Percentiles rank a stretch among this genome's conserved stretches.
Conservation (phyloP, 2,797 vertebrate genomes). For the Phataginus tricuspis region DNA sequence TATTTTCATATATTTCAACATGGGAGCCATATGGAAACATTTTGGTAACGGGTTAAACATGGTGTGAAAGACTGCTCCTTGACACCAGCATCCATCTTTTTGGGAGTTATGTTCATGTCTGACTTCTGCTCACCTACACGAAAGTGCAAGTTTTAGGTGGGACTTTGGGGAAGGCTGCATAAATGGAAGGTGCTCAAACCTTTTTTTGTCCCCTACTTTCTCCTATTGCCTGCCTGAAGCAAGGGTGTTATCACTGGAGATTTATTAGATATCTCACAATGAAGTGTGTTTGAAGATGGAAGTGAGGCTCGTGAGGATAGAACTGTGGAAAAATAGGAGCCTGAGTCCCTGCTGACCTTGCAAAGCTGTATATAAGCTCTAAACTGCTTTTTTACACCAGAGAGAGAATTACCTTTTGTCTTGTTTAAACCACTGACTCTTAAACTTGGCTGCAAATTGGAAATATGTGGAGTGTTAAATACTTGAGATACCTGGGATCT, state of each 20-base stretch:
- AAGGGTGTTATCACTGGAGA: not conserved
- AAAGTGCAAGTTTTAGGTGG: not conserved
- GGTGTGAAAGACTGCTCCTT: not conserved
- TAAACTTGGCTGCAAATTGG: constrained; percentile 5
- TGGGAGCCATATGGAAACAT: not conserved
- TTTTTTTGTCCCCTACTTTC: not conserved
- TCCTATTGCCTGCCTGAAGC: not conserved
- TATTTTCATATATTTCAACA: not conserved
- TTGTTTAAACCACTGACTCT: constrained; percentile 7
- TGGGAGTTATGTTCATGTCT: not conserved
- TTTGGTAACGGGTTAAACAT: not conserved
- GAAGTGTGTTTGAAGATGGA: not conserved
- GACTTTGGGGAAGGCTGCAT: not conserved
- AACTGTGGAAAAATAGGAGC: not conserved
- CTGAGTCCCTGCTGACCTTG: not conserved
- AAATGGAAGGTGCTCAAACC: not conserved
- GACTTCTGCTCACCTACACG: not conserved
- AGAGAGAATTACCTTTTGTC: not conserved
- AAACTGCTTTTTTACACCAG: not conserved
- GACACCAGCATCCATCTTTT: not conserved
- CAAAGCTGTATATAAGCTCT: not conserved
- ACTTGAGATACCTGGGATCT: not conserved
- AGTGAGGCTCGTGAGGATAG: not conserved
- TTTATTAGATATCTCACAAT: not conserved
- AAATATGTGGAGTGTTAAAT: constrained; percentile 34